These are phyloP conservation scores for Aythya fuligula DNA, from an alignment of 2,797 vertebrate species.

Conservation along the genomic window DNA sequence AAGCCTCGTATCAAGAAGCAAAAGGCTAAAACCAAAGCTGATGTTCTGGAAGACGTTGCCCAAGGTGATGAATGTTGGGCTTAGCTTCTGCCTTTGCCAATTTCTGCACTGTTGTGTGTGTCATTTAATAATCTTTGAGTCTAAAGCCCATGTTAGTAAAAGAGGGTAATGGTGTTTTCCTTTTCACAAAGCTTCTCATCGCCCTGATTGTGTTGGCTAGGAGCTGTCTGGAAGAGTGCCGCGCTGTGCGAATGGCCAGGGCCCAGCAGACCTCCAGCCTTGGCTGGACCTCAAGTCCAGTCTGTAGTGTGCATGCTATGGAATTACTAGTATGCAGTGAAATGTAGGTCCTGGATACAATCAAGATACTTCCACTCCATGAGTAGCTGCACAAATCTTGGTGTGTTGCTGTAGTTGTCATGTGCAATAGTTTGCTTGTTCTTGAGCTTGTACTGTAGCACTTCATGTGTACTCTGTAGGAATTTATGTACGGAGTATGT, in stretches of 20 bases:
- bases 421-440: not conserved
- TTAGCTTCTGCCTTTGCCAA: not conserved
- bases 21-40: not conserved
- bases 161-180: not conserved
- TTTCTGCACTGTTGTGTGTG: fast-evolving
- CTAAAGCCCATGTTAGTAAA: not conserved
- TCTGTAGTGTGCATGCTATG: constrained; percentile 19
- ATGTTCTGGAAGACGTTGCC: not conserved
- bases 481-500: not conserved
- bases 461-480: not conserved
- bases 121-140: not conserved
- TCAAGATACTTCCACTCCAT: not conserved
- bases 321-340: constrained; percentile 47
- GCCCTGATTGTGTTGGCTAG: constrained; percentile 50
- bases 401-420: not conserved
- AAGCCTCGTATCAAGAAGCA: not conserved
- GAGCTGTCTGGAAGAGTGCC: constrained; percentile 33
- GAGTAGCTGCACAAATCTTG: not conserved
- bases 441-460: not conserved
- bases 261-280: constrained; percentile 58
- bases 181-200: constrained; percentile 15
- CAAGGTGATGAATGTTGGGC: not conserved
- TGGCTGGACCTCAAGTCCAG: constrained; percentile 62
- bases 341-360: constrained; percentile 36
- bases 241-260: not conserved